phyloP scores from a whole-genome alignment of 1,140 invertebrate species.

The Drosophila melanogaster region DNA sequence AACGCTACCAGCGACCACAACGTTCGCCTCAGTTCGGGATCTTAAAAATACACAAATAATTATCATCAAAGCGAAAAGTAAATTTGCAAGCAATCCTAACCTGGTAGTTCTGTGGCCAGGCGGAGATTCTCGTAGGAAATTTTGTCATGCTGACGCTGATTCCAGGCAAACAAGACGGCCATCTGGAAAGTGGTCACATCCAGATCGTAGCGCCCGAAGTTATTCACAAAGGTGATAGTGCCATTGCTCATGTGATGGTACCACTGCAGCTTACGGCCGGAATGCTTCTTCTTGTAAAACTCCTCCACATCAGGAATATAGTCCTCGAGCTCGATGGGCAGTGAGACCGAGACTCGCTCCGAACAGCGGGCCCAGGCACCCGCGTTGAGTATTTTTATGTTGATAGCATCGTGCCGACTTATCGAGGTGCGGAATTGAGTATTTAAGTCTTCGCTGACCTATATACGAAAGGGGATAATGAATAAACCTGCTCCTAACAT shows the following conservation, averaged over 20 bases:
- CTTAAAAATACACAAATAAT: conserved; percentile 74
- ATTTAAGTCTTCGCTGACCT: conserved; percentile 97
- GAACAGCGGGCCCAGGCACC: conserved; percentile 98
- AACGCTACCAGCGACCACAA: conserved; percentile 98
- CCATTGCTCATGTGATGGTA: conserved; percentile 99
- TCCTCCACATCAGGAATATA: conserved; percentile 99
- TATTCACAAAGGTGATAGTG: conserved; percentile 97
- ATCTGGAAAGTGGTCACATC: conserved; percentile 99
- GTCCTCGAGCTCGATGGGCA: conserved; percentile 98
- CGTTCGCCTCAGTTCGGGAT: conserved; percentile 97
- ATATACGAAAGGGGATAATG: background rate
- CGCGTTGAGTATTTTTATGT: conserved; percentile 98
- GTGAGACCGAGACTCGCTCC: conserved; percentile 96
- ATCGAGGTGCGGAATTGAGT: conserved; percentile 93
- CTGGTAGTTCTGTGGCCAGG: conserved; percentile 97
- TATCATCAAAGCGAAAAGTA: background rate
- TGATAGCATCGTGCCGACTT: conserved; percentile 89
- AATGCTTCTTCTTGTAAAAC: conserved; percentile 98
- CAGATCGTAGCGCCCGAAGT: conserved; percentile 97
- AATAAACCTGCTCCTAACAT: background rate
- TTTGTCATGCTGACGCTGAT: conserved; percentile 95
- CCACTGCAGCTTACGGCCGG: conserved; percentile 99
- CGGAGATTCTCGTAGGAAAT: conserved; percentile 98
- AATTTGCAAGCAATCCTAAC: conserved; percentile 24
- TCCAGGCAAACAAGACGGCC: conserved; percentile 99